Percentiles rank a stretch among this genome's conserved stretches.
These are phyloP conservation scores for Camponotus floridanus DNA, from an alignment of 1,140 invertebrate genomes.

Conservation along the genomic window DNA sequence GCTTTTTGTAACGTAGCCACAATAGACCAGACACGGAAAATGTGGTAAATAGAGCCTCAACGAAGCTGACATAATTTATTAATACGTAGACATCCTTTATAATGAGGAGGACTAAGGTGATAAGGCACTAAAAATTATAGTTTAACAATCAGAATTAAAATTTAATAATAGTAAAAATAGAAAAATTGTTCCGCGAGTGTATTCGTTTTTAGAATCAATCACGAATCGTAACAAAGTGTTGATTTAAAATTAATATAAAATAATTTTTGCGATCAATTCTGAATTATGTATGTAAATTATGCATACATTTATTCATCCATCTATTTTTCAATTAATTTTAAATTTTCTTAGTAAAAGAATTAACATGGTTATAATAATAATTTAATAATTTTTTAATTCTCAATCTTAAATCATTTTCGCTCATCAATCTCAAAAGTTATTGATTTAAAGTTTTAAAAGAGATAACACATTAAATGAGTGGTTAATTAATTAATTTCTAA, in stretches of 20 bases:
- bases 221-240: not conserved
- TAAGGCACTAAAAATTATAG: constrained; percentile 88
- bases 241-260: not conserved
- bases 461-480: not conserved
- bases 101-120: constrained; percentile 95
- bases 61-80: constrained; percentile 98
- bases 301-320: not conserved
- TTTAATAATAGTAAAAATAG: constrained; percentile 46
- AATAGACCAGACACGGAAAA: constrained; percentile 95
- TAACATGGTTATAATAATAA: too few species aligned
- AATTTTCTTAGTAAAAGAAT: too few species aligned
- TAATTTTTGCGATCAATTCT: too few species aligned
- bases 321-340: too few species aligned
- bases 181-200: constrained; percentile 51
- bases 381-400: too few species aligned
- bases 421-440: not conserved
- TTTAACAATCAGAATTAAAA: constrained; percentile 66
- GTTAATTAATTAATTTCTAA: not conserved
- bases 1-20: constrained; percentile 93
- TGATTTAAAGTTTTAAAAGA: not conserved
- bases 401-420: too few species aligned
- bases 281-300: too few species aligned
- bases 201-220: constrained; percentile 28
- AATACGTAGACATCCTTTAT: constrained; percentile 95
- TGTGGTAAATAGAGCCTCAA: constrained; percentile 96